phyloP scores from a whole-genome alignment of 2,797 vertebrate species.

The Lates japonicus region DNA sequence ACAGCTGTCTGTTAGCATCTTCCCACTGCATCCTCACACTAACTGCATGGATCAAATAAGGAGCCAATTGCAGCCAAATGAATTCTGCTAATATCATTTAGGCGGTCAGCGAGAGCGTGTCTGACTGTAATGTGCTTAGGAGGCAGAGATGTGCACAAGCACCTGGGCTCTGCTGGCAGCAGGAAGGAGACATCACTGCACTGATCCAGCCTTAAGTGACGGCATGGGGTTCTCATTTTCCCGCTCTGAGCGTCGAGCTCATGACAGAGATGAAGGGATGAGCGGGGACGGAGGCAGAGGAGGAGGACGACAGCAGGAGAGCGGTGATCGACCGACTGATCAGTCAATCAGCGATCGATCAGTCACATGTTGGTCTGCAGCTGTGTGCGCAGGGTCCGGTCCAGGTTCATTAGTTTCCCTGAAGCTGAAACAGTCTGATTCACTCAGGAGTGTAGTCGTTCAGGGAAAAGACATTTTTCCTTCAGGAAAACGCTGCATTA shows the following conservation, averaged over 20 bases:
- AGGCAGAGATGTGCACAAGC: slow-evolving; percentile 34
- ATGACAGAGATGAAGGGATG: slow-evolving; percentile 36
- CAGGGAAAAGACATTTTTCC: slow-evolving; percentile 39
- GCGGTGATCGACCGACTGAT: slow-evolving; percentile 74
- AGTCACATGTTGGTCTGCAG: slow-evolving; percentile 46
- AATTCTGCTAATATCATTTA: slow-evolving; percentile 76
- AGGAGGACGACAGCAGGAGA: slow-evolving; percentile 40
- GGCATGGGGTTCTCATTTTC: slow-evolving; percentile 74
- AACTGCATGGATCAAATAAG: slow-evolving; percentile 68
- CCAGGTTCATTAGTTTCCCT: slow-evolving; percentile 22
- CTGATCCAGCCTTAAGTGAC: slow-evolving; percentile 61
- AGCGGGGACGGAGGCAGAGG: slow-evolving; percentile 5
- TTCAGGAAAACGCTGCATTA: slow-evolving; percentile 51
- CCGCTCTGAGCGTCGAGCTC: slow-evolving; percentile 47
- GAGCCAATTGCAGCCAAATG: slow-evolving; percentile 63
- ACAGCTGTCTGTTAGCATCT: slow-evolving; percentile 54
- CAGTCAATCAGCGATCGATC: slow-evolving; percentile 73
- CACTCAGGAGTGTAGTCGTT: slow-evolving; percentile 33
- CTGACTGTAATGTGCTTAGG: slow-evolving; percentile 64
- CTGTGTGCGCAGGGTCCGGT: slow-evolving; percentile 8
- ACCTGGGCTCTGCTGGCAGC: slow-evolving; percentile 57
- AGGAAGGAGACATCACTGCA: slow-evolving; percentile 38
- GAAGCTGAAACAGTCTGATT: slow-evolving; percentile 33
- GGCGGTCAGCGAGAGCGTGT: slow-evolving; percentile 60
- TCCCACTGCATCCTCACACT: slow-evolving; percentile 32